These are phyloP conservation scores for Scaptomyza caliginosa DNA, from an alignment of 2,888 invertebrate genomes.

Conservation along the genomic window DNA sequence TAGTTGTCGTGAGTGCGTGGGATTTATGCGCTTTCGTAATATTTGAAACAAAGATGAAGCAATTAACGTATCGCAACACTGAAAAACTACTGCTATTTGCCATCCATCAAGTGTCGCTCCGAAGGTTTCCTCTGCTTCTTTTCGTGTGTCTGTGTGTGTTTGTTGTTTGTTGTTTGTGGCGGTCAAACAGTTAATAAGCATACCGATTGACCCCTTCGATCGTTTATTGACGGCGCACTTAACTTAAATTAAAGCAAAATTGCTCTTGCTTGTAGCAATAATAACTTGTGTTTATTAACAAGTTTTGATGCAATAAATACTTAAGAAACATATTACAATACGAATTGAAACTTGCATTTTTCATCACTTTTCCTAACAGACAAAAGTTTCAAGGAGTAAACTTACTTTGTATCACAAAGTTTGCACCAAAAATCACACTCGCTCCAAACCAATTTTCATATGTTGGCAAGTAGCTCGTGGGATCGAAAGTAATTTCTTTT, in stretches of 20 bases:
- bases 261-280: no score
- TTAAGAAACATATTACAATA: no score
- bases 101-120: conserved; percentile 65
- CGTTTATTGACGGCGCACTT: conserved; percentile 21
- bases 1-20: conserved; percentile 43
- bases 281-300: no score
- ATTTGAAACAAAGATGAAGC: conserved; percentile 16
- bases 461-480: background rate
- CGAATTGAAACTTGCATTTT: no score
- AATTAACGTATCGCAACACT: conserved; percentile 36
- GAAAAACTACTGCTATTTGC: conserved; percentile 39
- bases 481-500: background rate
- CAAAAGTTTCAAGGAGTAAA: no score
- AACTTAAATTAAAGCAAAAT: conserved; percentile 22
- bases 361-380: no score
- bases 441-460: no score
- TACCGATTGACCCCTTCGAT: conserved; percentile 34
- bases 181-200: conserved; percentile 56
- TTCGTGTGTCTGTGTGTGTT: no score
- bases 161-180: conserved; percentile 8
- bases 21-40: conserved; percentile 39
- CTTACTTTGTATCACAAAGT: no score
- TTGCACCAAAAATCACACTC: no score
- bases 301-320: no score
- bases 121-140: conserved; percentile 58